A percentile compares a stretch with the other conserved stretches of the same genome.
Evolutionary conservation across 2,888 invertebrate genomes (phyloP).

Genomic region (Pegoplata infirma): DNA sequence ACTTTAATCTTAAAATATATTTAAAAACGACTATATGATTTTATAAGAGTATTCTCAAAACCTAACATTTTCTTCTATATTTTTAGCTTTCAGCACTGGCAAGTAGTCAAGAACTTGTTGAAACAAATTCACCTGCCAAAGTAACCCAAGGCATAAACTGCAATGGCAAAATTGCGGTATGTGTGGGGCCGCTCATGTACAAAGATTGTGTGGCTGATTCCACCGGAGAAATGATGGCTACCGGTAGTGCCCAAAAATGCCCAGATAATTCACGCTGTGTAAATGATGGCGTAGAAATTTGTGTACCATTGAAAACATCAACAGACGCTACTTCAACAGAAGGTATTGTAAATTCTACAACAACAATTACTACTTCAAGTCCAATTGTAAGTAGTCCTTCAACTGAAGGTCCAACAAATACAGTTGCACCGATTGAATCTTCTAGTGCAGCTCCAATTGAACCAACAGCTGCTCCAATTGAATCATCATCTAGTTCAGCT

Average conservation of each 20-base stretch:
- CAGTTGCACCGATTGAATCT: slow-evolving; percentile 15
- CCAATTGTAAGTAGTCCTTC: slow-evolving; percentile 23
- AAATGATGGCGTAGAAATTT: slow-evolving; percentile 72
- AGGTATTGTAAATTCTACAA: slow-evolving; percentile 22
- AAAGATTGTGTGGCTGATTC: slow-evolving; percentile 67
- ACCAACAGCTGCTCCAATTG: slow-evolving; percentile 1
- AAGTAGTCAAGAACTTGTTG: slow-evolving; percentile 65
- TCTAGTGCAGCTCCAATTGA: background rate
- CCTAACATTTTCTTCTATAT: slow-evolving; percentile 13
- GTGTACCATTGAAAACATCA: slow-evolving; percentile 68
- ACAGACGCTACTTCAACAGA: slow-evolving; percentile 58
- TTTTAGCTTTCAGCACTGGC: slow-evolving; percentile 71
- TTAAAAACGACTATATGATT: background rate
- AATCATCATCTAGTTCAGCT: background rate
- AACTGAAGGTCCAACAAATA: slow-evolving; percentile 10
- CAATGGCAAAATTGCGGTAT: slow-evolving; percentile 71
- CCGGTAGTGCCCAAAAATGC: slow-evolving; percentile 67
- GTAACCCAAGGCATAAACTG: slow-evolving; percentile 66
- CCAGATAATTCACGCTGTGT: slow-evolving; percentile 71
- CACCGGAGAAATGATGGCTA: slow-evolving; percentile 65
- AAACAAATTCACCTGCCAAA: slow-evolving; percentile 38
- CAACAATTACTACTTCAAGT: background rate
- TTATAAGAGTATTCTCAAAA: background rate
- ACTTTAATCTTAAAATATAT: slow-evolving; percentile 39
- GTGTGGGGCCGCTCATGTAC: slow-evolving; percentile 73